Conservation (phyloP, 2,888 invertebrate genomes). For the Muschampia plurimacula region DNA sequence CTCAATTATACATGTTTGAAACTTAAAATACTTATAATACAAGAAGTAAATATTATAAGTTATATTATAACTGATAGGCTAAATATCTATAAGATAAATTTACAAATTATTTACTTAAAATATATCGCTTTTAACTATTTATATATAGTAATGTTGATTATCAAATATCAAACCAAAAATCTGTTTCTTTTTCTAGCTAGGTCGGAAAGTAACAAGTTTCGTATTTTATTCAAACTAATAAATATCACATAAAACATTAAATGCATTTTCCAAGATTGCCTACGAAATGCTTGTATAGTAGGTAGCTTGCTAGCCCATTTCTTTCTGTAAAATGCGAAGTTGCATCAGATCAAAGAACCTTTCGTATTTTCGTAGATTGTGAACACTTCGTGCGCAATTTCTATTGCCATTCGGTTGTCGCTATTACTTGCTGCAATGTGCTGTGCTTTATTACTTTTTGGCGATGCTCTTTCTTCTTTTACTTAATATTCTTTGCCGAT, state of each 20-base stretch:
- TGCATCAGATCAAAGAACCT: slow-evolving; percentile 20
- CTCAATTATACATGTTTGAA: too few species aligned
- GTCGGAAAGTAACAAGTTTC: background rate
- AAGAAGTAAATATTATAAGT: background rate
- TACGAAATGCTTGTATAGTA: slow-evolving; percentile 31
- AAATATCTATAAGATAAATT: too few species aligned
- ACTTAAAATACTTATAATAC: too few species aligned
- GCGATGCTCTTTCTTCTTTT: background rate
- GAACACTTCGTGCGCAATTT: slow-evolving; percentile 14
- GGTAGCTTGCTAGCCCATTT: slow-evolving; percentile 5
- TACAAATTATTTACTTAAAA: too few species aligned
- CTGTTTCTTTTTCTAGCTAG: background rate
- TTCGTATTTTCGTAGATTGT: slow-evolving; percentile 17
- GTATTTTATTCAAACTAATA: background rate
- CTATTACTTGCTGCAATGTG: slow-evolving; percentile 1
- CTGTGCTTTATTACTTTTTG: background rate
- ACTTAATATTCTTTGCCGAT: too few species aligned
- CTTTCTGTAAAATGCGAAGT: slow-evolving; percentile 14
- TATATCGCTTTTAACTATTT: background rate
- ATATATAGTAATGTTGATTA: background rate
- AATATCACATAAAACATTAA: background rate
- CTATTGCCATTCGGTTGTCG: slow-evolving; percentile 8
- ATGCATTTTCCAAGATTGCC: slow-evolving; percentile 11
- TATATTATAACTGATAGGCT: too few species aligned
- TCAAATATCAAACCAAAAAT: background rate